These are phyloP conservation scores for Picathartes gymnocephalus DNA, from an alignment of 2,113 vertebrate species.

Conservation along the genomic window DNA sequence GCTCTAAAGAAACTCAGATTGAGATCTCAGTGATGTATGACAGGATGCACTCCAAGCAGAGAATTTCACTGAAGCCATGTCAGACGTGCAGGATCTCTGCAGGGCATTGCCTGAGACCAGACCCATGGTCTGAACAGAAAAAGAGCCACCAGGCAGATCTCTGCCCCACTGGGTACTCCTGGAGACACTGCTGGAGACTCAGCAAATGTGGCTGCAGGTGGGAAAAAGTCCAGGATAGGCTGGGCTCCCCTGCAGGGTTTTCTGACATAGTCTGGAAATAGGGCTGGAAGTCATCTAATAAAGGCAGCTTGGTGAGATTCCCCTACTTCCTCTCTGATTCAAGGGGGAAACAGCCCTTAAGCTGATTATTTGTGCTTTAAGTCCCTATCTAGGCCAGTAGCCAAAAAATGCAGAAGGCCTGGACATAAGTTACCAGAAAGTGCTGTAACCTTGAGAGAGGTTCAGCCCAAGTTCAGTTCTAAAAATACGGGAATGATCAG, in stretches of 20 bases:
- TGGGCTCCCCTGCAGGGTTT: not conserved
- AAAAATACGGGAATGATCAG: conserved; percentile 13
- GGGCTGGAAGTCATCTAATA: not conserved
- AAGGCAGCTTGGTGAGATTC: not conserved
- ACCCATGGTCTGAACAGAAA: rapidly evolving
- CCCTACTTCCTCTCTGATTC: not conserved
- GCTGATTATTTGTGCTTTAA: conserved; percentile 18
- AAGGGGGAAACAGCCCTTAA: not conserved
- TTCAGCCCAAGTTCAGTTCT: conserved; percentile 59
- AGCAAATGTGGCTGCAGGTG: not conserved
- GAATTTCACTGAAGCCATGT: not conserved
- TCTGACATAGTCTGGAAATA: not conserved
- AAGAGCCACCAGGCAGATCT: not conserved
- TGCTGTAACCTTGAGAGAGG: conserved; percentile 18
- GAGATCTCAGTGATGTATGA: not conserved
- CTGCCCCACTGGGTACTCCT: not conserved
- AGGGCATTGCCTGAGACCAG: rapidly evolving
- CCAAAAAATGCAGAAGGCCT: conserved; percentile 24
- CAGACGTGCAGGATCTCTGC: not conserved
- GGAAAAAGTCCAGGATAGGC: not conserved
- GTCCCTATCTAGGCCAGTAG: conserved; percentile 11
- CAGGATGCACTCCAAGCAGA: not conserved
- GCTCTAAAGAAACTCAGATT: not conserved
- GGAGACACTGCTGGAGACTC: not conserved
- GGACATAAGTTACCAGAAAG: not conserved